Conservation (phyloP, 2,888 invertebrate species). For the Temnothorax ravouxi region DNA sequence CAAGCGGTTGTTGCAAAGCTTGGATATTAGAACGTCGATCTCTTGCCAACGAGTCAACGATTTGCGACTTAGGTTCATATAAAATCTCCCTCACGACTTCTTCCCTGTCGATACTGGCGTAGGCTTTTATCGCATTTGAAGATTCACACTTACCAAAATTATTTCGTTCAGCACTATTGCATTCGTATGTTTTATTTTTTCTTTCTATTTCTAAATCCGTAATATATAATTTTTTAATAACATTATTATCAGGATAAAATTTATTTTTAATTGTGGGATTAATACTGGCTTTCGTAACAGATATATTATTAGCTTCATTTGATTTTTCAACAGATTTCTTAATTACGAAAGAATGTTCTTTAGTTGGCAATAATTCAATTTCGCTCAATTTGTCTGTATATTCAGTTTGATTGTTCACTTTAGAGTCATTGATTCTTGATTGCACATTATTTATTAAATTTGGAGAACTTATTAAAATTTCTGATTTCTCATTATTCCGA, state of each 20-base stretch:
- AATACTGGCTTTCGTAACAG: neutral
- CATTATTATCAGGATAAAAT: neutral
- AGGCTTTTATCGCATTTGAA: neutral
- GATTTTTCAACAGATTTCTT: neutral
- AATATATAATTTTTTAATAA: neutral
- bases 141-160: neutral
- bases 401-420: neutral
- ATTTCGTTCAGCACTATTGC: neutral
- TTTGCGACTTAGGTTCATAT: conserved; percentile 33
- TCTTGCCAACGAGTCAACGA: neutral
- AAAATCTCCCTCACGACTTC: conserved; percentile 32
- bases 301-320: neutral
- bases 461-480: neutral
- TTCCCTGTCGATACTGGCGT: neutral
- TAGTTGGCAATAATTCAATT: neutral
- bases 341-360: neutral
- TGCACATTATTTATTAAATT: neutral
- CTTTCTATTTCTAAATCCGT: neutral
- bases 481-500: neutral
- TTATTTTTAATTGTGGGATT: neutral
- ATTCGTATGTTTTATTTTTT: neutral
- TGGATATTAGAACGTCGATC: neutral
- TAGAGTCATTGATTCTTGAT: neutral
- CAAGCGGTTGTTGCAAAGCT: neutral
- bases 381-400: neutral